These are phyloP conservation scores for Lordiphosa andalusiaca DNA, from an alignment of 2,888 invertebrate genomes.

Conservation along the genomic window DNA sequence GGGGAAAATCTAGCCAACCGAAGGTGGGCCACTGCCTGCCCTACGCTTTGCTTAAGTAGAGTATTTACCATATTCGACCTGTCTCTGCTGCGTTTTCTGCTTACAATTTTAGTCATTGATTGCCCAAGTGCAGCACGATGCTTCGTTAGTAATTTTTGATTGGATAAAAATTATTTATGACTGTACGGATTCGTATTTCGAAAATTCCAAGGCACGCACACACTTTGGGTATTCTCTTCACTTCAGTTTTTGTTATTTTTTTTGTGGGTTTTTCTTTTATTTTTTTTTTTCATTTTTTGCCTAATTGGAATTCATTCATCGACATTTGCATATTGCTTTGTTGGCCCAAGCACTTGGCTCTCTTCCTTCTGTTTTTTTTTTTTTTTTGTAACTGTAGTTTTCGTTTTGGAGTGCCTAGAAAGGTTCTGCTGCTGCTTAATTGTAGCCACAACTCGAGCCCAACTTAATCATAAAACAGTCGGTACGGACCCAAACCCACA, in stretches of 20 bases:
- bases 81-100: constrained; percentile 28
- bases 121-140: constrained; percentile 54
- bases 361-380: constrained; percentile 30
- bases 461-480: constrained; percentile 63
- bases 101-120: constrained; percentile 64
- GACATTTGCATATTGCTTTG: constrained; percentile 70
- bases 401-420: constrained; percentile 63
- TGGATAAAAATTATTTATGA: constrained; percentile 72
- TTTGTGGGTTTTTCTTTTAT: constrained; percentile 7
- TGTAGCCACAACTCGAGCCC: constrained; percentile 56
- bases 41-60: neutral
- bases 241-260: constrained; percentile 19
- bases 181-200: constrained; percentile 41
- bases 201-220: constrained; percentile 47
- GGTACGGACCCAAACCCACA: neutral
- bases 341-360: constrained; percentile 62
- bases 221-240: constrained; percentile 18
- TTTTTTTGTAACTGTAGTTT: constrained; percentile 65
- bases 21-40: too few relatives aligned
- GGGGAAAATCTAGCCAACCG: too few relatives aligned
- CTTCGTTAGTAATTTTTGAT: constrained; percentile 70
- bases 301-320: constrained; percentile 76
- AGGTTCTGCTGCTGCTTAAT: constrained; percentile 63
- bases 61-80: neutral
- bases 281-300: constrained; percentile 53